These are phyloP conservation scores for Remorina albescens DNA, from an alignment of 2,797 vertebrate species.

Conservation along the genomic window DNA sequence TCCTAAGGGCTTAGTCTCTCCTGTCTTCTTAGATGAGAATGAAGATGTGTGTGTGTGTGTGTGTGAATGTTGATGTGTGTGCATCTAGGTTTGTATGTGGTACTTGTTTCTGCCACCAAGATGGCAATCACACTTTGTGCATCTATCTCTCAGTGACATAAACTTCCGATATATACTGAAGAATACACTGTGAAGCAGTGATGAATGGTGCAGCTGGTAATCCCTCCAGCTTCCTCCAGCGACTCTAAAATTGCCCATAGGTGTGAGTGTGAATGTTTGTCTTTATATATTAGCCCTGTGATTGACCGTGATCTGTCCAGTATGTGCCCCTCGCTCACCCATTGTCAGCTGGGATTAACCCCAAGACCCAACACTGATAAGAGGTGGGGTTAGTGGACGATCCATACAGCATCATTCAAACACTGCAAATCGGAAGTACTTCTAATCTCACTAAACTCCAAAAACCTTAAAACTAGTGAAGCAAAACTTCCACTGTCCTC, in stretches of 20 bases:
- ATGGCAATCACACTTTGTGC: conserved; percentile 33
- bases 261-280: too few relatives aligned
- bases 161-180: background rate
- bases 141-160: conserved; percentile 1
- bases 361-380: too few relatives aligned
- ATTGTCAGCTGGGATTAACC: too few relatives aligned
- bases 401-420: too few relatives aligned
- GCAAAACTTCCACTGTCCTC: background rate
- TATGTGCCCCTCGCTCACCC: too few relatives aligned
- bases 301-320: too few relatives aligned
- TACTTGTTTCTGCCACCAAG: conserved; percentile 13
- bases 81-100: conserved; percentile 3
- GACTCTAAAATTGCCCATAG: too few relatives aligned
- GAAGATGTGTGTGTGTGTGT: conserved; percentile 21
- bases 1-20: conserved; percentile 56
- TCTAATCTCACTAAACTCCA: background rate
- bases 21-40: conserved; percentile 58
- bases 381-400: too few relatives aligned
- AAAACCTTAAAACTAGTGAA: background rate
- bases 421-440: background rate
- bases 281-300: too few relatives aligned
- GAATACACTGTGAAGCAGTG: background rate
- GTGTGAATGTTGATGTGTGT: background rate
- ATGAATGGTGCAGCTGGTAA: too few relatives aligned
- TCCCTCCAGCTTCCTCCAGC: too few relatives aligned